Evolutionary conservation across 2,888 invertebrate species (phyloP), one percentile per base, ranked within the genome.

Genomic region (Papilio elwesi): DNA sequence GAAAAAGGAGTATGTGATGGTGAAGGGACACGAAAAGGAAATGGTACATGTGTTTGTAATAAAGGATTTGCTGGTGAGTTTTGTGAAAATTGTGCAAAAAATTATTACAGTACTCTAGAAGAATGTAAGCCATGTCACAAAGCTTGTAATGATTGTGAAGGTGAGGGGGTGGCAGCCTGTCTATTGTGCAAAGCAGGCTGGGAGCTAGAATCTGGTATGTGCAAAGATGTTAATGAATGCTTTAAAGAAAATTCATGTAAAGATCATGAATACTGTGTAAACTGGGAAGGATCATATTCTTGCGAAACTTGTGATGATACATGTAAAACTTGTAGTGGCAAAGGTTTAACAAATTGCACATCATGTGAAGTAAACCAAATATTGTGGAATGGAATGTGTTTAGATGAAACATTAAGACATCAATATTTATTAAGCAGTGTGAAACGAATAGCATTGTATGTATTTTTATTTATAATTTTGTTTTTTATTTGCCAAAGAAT

Each of bases 11-110:
- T 94, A 81, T 95, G 95, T 83, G 90, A 95, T 78, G 99, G 99
- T n/a, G 96, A 96, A 70, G 99, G 99, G 0, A 98, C 98, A 0
- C 94, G 99, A 49, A 96, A 97, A 86, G 99, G 99, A 6, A 97
- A 96, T 87, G 99, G 99, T 0, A 95, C 96, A 81, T 99, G 99
- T 88, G 91, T 95, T 63, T 99, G 99, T 88, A 95, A 97, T 80
- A 87, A 85, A 72, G 99, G 98, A 10, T 99, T 98, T 86, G 81
- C 88, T 4, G 98, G 98, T 8, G 93, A 94, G 8, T 83, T 92
- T 57, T 99, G 99, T 92, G 95, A 96, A 76, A 91, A 94, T 57
- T 99, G 99, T 91, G 94, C 95, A 65, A 88, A 90, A 13, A 95
- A 95, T 51, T 97, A 95, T 85, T 98, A 96, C 85, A 94, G 94